phyloP scores from a whole-genome alignment of 2,888 invertebrate species.

The Nesidiocoris tenuis region DNA sequence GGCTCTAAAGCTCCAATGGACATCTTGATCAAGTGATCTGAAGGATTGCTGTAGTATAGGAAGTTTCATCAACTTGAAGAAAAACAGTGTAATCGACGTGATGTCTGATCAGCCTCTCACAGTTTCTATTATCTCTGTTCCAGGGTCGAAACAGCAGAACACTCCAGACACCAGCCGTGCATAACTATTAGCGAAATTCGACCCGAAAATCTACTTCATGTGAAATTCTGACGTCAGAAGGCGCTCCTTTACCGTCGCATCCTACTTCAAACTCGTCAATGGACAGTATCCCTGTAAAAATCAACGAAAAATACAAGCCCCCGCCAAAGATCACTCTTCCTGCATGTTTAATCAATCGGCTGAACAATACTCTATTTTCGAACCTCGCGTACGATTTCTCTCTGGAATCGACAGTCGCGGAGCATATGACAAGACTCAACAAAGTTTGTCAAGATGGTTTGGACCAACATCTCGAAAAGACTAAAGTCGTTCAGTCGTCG shows the following conservation, averaged over 20 bases:
- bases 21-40: too few relatives aligned
- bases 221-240: not conserved
- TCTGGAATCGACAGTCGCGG: conserved; percentile 9
- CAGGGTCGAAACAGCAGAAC: too few relatives aligned
- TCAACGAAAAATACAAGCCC: conserved; percentile 81
- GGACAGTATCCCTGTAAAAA: conserved; percentile 85
- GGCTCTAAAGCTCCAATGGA: too few relatives aligned
- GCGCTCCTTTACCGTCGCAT: not conserved
- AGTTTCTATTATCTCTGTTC: too few relatives aligned
- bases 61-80: too few relatives aligned
- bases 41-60: too few relatives aligned
- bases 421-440: conserved; percentile 14
- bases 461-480: conserved; percentile 13
- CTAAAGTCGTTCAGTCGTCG: not conserved
- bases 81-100: too few relatives aligned
- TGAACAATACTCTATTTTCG: conserved; percentile 51
- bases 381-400: conserved; percentile 48
- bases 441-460: conserved; percentile 15
- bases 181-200: too few relatives aligned
- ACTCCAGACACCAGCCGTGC: too few relatives aligned
- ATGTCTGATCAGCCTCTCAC: too few relatives aligned
- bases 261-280: conserved; percentile 55
- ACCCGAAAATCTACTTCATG: too few relatives aligned
- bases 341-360: conserved; percentile 59
- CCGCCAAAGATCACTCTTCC: conserved; percentile 69